phyloP scores from a whole-genome alignment of 2,888 invertebrate genomes.

The Volucella bombylans region DNA sequence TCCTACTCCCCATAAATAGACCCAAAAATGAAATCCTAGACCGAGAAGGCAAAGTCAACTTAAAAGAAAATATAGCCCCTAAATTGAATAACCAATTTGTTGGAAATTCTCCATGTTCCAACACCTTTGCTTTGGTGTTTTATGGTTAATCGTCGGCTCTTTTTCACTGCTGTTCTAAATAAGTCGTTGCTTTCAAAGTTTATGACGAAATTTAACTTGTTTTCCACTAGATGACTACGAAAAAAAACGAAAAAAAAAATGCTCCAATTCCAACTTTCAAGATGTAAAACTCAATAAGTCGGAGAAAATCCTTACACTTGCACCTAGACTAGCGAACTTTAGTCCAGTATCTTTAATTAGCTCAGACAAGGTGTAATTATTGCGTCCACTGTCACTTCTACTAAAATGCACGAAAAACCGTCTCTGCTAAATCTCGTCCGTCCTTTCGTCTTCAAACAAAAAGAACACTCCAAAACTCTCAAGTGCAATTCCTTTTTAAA shows the following conservation, averaged over 20 bases:
- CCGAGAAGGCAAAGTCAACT: constrained; percentile 16
- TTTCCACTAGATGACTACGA: constrained; percentile 2
- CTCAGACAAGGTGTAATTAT: constrained; percentile 46
- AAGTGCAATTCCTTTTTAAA: constrained; percentile 44
- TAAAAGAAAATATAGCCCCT: not conserved
- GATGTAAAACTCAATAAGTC: constrained; percentile 48
- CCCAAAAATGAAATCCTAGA: constrained; percentile 48
- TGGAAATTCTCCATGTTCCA: not conserved
- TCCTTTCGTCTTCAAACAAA: constrained; percentile 5
- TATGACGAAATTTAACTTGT: constrained; percentile 41
- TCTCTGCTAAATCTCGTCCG: constrained; percentile 16
- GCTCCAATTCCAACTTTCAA: constrained; percentile 17
- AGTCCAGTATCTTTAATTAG: constrained; percentile 45
- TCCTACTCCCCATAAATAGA: constrained; percentile 36
- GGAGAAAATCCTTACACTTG: constrained; percentile 21
- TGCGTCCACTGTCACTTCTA: constrained; percentile 34
- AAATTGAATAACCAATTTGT: constrained; percentile 54
- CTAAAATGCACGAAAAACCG: constrained; percentile 13
- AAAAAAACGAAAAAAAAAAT: constrained; percentile 3
- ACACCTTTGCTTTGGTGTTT: constrained; percentile 9
- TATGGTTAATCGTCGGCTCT: constrained; percentile 19
- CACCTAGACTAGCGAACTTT: constrained; percentile 3
- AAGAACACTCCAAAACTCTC: constrained; percentile 43
- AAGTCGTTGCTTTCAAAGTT: not conserved
- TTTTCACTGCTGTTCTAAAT: not conserved